phyloP scores from a whole-genome alignment of 2,797 vertebrate genomes.

The Graptemys geographica region DNA sequence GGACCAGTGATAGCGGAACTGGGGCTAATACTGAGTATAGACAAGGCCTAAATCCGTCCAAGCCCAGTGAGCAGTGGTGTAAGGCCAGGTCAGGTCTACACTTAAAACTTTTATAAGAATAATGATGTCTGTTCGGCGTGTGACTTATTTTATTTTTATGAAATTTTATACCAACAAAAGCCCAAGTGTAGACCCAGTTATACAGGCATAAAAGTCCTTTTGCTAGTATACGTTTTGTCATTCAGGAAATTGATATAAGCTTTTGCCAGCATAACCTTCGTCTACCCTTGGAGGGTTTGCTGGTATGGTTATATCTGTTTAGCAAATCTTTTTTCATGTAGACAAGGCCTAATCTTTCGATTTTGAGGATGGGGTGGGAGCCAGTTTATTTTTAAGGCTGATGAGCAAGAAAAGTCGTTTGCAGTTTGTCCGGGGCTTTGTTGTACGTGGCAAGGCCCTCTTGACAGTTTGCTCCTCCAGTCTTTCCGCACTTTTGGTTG shows the following conservation, averaged over 20 bases:
- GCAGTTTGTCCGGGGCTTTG: background rate
- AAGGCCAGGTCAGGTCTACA: background rate
- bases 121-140: background rate
- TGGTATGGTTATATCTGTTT: background rate
- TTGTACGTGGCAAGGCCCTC: background rate
- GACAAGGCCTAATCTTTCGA: background rate
- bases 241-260: background rate
- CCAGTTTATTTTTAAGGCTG: background rate
- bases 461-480: background rate
- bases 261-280: background rate
- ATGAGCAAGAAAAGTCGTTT: background rate
- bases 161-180: background rate
- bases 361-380: background rate
- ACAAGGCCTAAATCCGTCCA: background rate
- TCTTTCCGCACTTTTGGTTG: background rate
- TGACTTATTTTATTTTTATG: background rate
- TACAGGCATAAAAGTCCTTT: background rate
- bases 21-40: fast-evolving
- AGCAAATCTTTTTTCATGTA: background rate
- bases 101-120: background rate
- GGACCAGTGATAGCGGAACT: background rate
- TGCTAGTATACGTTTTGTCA: background rate
- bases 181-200: background rate
- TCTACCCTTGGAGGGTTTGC: background rate
- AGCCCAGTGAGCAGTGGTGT: background rate